Evolutionary conservation across 1,140 invertebrate genomes (phyloP).

Genomic region (Wasmannia auropunctata): DNA sequence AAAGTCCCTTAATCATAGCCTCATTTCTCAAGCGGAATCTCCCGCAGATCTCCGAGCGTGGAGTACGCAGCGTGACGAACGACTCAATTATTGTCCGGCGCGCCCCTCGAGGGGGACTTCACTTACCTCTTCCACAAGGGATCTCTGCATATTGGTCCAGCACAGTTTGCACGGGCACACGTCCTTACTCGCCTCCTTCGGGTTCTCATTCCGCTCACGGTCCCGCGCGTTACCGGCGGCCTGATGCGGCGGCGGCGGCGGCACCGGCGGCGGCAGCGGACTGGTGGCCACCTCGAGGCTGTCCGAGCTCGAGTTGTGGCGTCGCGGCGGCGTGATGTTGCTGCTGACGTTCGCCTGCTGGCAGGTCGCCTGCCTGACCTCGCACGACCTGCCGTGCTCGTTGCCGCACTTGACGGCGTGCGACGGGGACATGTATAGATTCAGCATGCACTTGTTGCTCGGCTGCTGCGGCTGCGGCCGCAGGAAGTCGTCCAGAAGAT

Average conservation of each 20-base stretch:
- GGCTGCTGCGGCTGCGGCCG: conserved; percentile 80
- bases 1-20: conserved; percentile 50
- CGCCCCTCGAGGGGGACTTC: conserved; percentile 9
- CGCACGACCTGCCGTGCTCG: conserved; percentile 70
- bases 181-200: conserved; percentile 77
- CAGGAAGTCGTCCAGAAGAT: conserved; percentile 85
- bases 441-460: conserved; percentile 76
- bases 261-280: conserved; percentile 83
- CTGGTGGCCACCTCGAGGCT: conserved; percentile 84
- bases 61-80: conserved; percentile 49
- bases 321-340: conserved; percentile 83
- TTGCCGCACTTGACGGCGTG: conserved; percentile 57
- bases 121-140: conserved; percentile 83
- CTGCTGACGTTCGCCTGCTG: conserved; percentile 67
- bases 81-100: conserved; percentile 50
- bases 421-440: conserved; percentile 77
- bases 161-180: conserved; percentile 82
- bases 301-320: conserved; percentile 84
- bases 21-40: conserved; percentile 53
- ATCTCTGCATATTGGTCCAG: conserved; percentile 81
- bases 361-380: conserved; percentile 67
- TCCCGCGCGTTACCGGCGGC: conserved; percentile 61
- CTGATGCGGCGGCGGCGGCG: conserved; percentile 82
- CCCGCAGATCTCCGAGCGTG: conserved; percentile 52
- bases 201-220: conserved; percentile 73